phyloP scores from a whole-genome alignment of 1,140 invertebrate species.

The Monochamus saltuarius region DNA sequence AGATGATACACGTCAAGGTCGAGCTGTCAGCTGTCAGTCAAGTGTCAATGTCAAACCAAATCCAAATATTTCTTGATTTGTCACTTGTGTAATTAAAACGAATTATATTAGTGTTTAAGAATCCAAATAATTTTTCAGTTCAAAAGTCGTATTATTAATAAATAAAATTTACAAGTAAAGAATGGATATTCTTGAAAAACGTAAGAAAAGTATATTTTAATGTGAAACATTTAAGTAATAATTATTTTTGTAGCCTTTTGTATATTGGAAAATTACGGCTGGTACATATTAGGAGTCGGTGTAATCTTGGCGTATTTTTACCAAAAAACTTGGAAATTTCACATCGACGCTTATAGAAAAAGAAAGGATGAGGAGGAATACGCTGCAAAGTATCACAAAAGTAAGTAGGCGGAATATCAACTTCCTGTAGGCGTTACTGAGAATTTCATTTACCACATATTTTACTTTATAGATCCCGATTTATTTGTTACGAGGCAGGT shows the following conservation, averaged over 20 bases:
- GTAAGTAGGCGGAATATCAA: constrained; percentile 37
- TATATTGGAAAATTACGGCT: constrained; percentile 7
- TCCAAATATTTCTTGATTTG: too few species aligned
- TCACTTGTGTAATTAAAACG: too few species aligned
- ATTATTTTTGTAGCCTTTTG: constrained; percentile 3
- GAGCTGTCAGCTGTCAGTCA: too few species aligned
- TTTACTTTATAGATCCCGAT: constrained; percentile 51
- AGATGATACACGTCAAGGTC: too few species aligned
- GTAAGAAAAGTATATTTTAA: too few species aligned
- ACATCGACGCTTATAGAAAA: constrained; percentile 26
- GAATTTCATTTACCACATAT: neutral
- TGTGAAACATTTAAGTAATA: neutral
- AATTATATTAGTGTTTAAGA: too few species aligned
- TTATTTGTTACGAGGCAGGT: constrained; percentile 42
- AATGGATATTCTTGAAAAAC: too few species aligned
- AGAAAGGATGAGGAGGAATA: constrained; percentile 48
- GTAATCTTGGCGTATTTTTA: neutral
- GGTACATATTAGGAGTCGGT: constrained; percentile 1
- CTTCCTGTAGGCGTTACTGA: neutral
- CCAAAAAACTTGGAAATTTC: constrained; percentile 4
- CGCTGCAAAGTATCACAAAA: constrained; percentile 53
- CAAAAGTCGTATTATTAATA: too few species aligned
- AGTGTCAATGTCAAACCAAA: too few species aligned
- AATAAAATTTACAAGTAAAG: too few species aligned
- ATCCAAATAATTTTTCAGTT: too few species aligned